Evolutionary conservation across 2,113 vertebrate genomes (phyloP).

Genomic region (Corynorhinus townsendii): DNA sequence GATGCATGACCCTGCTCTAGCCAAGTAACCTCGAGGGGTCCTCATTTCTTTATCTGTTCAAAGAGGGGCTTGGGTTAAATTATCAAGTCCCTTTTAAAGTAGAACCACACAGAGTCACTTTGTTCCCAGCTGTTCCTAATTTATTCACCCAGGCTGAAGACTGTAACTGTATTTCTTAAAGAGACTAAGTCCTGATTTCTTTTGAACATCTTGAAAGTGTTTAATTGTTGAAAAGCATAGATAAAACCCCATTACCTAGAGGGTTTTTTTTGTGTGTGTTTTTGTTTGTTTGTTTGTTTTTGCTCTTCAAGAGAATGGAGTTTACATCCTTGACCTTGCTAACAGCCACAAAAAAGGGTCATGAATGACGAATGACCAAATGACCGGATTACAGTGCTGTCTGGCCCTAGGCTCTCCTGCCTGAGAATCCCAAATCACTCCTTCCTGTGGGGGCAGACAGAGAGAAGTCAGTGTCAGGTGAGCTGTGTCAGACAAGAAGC

Average conservation of each 20-base stretch:
- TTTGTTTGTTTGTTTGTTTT: neutral
- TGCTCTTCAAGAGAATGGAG: neutral
- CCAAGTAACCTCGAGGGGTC: neutral
- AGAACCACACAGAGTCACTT: neutral
- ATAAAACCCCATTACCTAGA: neutral
- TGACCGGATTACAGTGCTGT: neutral
- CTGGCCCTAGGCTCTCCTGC: neutral
- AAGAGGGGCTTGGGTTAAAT: neutral
- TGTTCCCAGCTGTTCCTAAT: slow-evolving; percentile 3
- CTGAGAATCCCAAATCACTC: neutral
- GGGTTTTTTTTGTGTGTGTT: neutral
- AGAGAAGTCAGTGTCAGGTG: neutral
- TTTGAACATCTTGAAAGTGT: slow-evolving; percentile 21
- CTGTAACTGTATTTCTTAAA: neutral
- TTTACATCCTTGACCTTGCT: neutral
- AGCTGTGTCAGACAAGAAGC: neutral
- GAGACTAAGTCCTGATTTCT: neutral
- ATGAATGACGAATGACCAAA: neutral
- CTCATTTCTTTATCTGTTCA: neutral
- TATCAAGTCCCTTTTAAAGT: neutral
- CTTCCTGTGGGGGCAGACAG: neutral
- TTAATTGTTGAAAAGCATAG: neutral
- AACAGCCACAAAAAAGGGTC: neutral
- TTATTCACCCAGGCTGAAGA: neutral
- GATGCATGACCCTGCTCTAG: neutral